These are phyloP conservation scores for Prunella himalayana DNA, from an alignment of 2,113 vertebrate genomes.

Conservation along the genomic window DNA sequence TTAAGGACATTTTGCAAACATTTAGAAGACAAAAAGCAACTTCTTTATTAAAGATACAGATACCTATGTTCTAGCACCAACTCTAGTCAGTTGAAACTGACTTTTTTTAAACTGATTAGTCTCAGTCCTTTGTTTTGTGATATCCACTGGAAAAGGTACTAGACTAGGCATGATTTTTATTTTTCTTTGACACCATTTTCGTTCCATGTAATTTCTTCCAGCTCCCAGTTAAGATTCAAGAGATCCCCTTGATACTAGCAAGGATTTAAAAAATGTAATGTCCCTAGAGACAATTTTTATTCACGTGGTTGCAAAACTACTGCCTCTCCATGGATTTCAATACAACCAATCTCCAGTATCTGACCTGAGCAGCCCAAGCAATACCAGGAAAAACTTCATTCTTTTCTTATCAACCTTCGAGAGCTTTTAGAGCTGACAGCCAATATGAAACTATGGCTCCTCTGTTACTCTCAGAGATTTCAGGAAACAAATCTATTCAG, in stretches of 20 bases:
- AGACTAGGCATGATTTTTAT: not conserved
- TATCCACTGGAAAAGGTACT: not conserved
- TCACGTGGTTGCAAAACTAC: not conserved
- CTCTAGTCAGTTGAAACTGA: not conserved
- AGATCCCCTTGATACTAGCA: not conserved
- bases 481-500: not conserved
- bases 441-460: not conserved
- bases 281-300: not conserved
- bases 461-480: not conserved
- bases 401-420: conserved; percentile 15
- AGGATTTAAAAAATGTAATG: not conserved
- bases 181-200: not conserved
- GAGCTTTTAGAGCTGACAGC: not conserved
- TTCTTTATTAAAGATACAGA: not conserved
- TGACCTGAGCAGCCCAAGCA: not conserved
- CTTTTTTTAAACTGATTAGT: not conserved
- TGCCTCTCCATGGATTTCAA: not conserved
- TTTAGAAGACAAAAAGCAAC: not conserved
- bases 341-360: not conserved
- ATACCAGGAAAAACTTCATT: not conserved
- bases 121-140: not conserved
- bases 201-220: not conserved
- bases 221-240: not conserved
- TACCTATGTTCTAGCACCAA: not conserved
- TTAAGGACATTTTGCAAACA: not conserved